These are phyloP conservation scores for Stictonetta naevosa DNA, from an alignment of 2,113 vertebrate species.

Conservation along the genomic window DNA sequence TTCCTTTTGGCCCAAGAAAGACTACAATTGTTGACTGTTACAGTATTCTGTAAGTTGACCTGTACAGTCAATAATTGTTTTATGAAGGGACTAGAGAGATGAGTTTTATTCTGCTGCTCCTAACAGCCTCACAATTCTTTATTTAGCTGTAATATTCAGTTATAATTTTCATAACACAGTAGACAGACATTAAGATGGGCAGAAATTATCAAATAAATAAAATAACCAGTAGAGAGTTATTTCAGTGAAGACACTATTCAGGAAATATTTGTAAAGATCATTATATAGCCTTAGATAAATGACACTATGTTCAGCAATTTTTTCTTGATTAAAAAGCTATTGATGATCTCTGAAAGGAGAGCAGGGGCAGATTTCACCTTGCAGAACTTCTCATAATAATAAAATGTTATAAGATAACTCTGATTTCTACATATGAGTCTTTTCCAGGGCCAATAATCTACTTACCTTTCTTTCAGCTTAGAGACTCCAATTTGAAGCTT, in stretches of 20 bases:
- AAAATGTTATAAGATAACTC: conserved; percentile 6
- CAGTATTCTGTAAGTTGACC: not conserved
- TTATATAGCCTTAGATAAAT: not conserved
- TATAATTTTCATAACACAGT: not conserved
- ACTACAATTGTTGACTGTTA: not conserved
- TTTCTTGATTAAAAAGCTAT: conserved; percentile 61
- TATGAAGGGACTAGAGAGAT: not conserved
- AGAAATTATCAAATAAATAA: conserved; percentile 7
- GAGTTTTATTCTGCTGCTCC: not conserved
- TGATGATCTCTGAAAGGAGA: conserved; percentile 12
- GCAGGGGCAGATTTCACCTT: not conserved
- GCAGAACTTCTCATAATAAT: conserved; percentile 30
- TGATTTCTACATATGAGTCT: not conserved
- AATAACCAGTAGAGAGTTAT: not conserved
- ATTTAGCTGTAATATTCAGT: not conserved
- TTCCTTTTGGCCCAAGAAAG: not conserved
- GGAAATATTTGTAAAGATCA: not conserved
- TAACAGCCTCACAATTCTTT: not conserved
- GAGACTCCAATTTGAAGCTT: not conserved
- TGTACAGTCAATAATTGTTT: not conserved
- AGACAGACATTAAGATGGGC: not conserved
- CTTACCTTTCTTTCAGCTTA: not conserved
- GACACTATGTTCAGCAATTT: conserved; percentile 31
- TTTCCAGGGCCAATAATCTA: not conserved
- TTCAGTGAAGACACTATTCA: not conserved